Evolutionary conservation across 2,113 vertebrate species (phyloP).

Genomic region (Petrocephalus microphthalmus): DNA sequence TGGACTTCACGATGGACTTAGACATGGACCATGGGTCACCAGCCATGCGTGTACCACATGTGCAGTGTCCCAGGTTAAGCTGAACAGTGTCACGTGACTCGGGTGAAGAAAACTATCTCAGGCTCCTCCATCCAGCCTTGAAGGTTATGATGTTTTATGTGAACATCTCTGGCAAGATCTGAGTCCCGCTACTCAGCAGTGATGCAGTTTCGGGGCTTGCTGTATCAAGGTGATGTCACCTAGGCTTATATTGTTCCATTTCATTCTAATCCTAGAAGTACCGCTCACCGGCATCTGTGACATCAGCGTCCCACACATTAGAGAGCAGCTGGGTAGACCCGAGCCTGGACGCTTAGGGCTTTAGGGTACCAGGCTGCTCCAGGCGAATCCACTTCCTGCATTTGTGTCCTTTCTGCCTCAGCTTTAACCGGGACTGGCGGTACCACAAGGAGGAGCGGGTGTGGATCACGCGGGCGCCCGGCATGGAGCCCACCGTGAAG

Average conservation of each 20-base stretch:
- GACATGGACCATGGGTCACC: not conserved
- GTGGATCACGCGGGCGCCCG: conserved; percentile 97
- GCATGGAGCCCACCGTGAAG: conserved; percentile 98
- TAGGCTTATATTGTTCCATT: not conserved
- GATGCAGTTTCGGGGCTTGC: not conserved
- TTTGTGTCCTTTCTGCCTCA: conserved; percentile 18
- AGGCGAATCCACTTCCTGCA: not conserved
- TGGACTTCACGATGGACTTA: not conserved
- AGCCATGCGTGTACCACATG: not conserved
- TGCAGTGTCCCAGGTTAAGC: not conserved
- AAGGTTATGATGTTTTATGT: not conserved
- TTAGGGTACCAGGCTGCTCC: not conserved
- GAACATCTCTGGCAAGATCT: not conserved
- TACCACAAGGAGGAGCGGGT: conserved; percentile 99
- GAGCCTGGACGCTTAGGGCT: not conserved
- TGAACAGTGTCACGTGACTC: not conserved
- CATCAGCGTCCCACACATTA: not conserved
- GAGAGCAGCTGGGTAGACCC: not conserved
- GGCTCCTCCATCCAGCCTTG: not conserved
- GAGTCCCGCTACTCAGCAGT: not conserved
- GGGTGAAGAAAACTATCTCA: not conserved
- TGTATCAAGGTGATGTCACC: not conserved
- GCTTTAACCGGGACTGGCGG: conserved; percentile 99
- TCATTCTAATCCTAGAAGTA: not conserved
- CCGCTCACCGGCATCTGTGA: not conserved